Base-by-base conservation (phyloP, 2,888 invertebrate species). In the Drosophila mercatorum region DNA sequence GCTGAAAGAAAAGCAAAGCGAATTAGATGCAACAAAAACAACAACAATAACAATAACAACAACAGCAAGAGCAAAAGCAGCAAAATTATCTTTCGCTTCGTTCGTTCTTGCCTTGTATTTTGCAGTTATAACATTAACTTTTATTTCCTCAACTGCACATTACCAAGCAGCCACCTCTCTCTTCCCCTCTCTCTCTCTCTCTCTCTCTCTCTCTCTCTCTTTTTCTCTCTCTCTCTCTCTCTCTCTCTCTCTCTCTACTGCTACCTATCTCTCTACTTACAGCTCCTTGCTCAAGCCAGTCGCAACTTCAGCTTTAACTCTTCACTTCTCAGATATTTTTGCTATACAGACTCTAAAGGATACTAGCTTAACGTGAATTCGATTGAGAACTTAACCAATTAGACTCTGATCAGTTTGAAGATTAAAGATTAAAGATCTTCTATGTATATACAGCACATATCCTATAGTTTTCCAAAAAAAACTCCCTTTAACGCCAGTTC, bases 41-140 rank as follows among this genome's bases (percentile, higher is more conserved):
- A 17, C 79, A 76, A 17, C 17, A 17, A 17, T 0, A 17, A 17
- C 17, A 17, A 17, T 17, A 17, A 78, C 71, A 71, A 69, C 81
- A 71, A 74, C n/a, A 72, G 56, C 71, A 80, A 73, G 2, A 72
- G 56, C 71, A 78, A 73, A 8, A 73, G 41, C 55, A 55, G 41
- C 72, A 83, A 75, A 74, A 85, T 81, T 85, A 86, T 86, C 81
- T 88, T 55, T 55, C 55, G 55, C 51, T 55, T 41, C 55, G 75
- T 70, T 85, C 83, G 72, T 63, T 83, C 52, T 60, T 65, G 57
- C 62, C 68, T 82, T 82, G 79, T 79, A 76, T 82, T 82, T 83
- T 81, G 31, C 79, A 78, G 76, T 72, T 79, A 75, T 74, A 71
- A 84, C 84, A 80, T 89, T 86, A 88, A 89, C 78, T 84, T 88